phyloP scores from a whole-genome alignment of 2,797 vertebrate genomes.

The Glyptemys insculpta region DNA sequence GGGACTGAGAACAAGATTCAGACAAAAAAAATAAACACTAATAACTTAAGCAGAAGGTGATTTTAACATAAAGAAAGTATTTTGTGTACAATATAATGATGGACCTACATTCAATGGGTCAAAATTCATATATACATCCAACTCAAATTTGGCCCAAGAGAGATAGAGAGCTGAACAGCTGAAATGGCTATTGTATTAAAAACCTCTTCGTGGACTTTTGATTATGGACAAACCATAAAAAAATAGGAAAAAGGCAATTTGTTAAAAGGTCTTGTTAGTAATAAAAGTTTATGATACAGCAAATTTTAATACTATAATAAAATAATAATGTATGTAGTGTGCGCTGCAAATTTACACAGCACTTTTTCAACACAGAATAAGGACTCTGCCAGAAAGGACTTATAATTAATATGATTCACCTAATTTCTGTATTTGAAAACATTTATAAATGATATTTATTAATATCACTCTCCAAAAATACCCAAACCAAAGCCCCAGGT shows the following conservation, averaged over 20 bases:
- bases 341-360: not conserved
- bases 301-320: not conserved
- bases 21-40: not conserved
- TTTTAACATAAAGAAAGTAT: not conserved
- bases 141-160: not conserved
- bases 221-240: not conserved
- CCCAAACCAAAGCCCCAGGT: not conserved
- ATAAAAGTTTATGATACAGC: not conserved
- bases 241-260: conserved; percentile 34
- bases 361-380: not conserved
- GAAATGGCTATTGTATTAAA: not conserved
- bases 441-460: not conserved
- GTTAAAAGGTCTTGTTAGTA: conserved; percentile 5
- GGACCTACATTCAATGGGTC: not conserved
- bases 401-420: not conserved
- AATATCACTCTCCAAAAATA: not conserved
- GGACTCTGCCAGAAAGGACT: not conserved
- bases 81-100: rapidly evolving
- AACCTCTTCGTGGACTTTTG: not conserved
- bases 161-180: not conserved
- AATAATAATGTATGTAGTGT: not conserved
- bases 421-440: not conserved
- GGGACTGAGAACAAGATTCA: not conserved
- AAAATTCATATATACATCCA: not conserved
- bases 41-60: not conserved